Conservation (phyloP, 2,888 invertebrate species). For the Antheraea assamensis region DNA sequence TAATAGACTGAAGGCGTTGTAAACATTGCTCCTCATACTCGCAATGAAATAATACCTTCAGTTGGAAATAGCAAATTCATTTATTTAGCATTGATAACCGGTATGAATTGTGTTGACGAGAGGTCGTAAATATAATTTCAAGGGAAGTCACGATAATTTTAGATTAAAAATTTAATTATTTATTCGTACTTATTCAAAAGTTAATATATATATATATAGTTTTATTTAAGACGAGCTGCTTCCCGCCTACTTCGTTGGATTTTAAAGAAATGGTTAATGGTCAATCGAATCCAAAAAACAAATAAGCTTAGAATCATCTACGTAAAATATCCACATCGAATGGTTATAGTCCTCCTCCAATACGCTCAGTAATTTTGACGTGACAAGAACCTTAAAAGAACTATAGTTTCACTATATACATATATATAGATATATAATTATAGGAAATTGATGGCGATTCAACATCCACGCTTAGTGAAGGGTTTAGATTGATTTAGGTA, state of each 20-base stretch:
- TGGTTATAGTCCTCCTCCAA: too few relatives aligned
- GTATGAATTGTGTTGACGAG: slow-evolving; percentile 27
- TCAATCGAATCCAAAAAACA: too few relatives aligned
- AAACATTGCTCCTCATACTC: slow-evolving; percentile 42
- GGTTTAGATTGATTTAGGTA: background rate
- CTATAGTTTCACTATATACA: too few relatives aligned
- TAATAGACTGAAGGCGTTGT: slow-evolving; percentile 54
- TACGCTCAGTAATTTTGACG: too few relatives aligned
- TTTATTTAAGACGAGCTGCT: too few relatives aligned
- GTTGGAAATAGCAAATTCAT: slow-evolving; percentile 41
- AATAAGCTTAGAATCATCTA: too few relatives aligned
- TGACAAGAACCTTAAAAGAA: too few relatives aligned
- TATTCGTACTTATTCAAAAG: background rate
- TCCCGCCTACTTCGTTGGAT: too few relatives aligned
- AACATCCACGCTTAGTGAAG: background rate
- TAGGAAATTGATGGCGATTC: background rate
- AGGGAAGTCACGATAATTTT: slow-evolving; percentile 11
- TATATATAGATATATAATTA: too few relatives aligned
- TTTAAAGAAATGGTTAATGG: too few relatives aligned
- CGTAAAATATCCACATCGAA: too few relatives aligned
- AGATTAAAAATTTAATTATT: background rate
- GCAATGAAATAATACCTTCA: slow-evolving; percentile 32
- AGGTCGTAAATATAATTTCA: slow-evolving; percentile 24
- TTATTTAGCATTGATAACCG: slow-evolving; percentile 31
- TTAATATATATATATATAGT: background rate